phyloP scores from a whole-genome alignment of 2,113 vertebrate species.

The Salminus brasiliensis region DNA sequence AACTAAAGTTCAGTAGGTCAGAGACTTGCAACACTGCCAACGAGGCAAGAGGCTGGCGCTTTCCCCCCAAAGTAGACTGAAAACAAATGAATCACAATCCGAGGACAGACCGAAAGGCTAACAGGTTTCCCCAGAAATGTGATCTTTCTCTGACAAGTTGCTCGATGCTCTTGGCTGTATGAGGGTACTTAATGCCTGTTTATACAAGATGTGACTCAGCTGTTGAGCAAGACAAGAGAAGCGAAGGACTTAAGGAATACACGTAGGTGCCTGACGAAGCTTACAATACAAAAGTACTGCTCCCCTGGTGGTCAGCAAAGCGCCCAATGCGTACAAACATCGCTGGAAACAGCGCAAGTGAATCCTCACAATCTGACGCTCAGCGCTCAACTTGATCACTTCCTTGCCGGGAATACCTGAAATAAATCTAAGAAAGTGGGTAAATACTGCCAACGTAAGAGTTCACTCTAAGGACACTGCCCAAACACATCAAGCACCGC shows the following conservation, averaged over 20 bases:
- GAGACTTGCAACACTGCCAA: neutral
- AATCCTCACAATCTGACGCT: neutral
- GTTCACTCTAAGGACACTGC: neutral
- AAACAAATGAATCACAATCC: neutral
- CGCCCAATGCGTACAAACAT: neutral
- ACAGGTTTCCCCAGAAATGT: conserved; percentile 18
- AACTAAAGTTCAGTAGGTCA: neutral
- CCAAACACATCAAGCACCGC: neutral
- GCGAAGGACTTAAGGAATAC: neutral
- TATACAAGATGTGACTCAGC: neutral
- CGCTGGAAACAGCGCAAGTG: neutral
- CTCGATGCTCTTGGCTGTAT: neutral
- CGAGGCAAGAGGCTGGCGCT: neutral
- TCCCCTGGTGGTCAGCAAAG: neutral
- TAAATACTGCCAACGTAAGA: neutral
- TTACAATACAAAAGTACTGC: neutral
- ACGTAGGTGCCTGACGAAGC: too few relatives aligned
- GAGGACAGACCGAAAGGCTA: neutral
- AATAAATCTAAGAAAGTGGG: too few relatives aligned
- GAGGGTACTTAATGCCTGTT: neutral
- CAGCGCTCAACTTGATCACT: neutral
- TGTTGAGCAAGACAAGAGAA: conserved; percentile 8
- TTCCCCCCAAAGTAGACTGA: neutral
- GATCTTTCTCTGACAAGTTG: neutral
- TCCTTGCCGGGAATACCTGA: too few relatives aligned